Base-by-base conservation (phyloP, 2,113 vertebrate genomes). In the Corythornis madagascariensis region DNA sequence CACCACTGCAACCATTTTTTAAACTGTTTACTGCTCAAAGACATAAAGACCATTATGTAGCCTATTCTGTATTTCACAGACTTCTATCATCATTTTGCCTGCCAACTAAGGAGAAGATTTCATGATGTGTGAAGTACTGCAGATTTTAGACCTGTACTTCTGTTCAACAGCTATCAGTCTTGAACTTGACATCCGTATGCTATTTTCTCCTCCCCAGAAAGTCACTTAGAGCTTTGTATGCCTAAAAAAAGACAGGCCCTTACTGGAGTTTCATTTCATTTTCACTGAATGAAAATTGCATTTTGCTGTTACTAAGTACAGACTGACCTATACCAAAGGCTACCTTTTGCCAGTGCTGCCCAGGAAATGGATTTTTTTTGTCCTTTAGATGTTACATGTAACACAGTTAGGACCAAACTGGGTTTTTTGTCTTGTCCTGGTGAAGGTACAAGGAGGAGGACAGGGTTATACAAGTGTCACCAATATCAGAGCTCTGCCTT, bases 91-190 rank as follows among this genome's bases (percentile, higher is more conserved):
- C 72, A 70, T 85, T 87, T 78, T 77, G 61, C 64, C 74, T 90
- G 86, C 89, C 92, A 94, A 55, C 92, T 77, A 72, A 87, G 84
- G 63, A 80, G 73, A 89, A 89, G 89, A 92, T 81, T 89, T 90
- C 87, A 89, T 95, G 82, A 91, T 12, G 69, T 94, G 92, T 92
- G 89, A 96, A 94, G 79, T 52, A 74, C 3, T 85, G 92, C 92
- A 92, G 92, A 95, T 95, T 96, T 96, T 91, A 90, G 91, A 90
- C 89, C 89, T 77, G 71, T 33, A 89, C 91, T 95, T 96, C 94
- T 95, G 91, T 67, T 96, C 91, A 95, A 66, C 86, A 94, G 87
- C 79, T 80, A 91, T 79, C 91, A 91, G 91, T 80, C 91, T 88
- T 92, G 87, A 94, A 92, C 91, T 90, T 86, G 84, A 85, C 92